Evolutionary conservation across 2,888 invertebrate species (phyloP).

Genomic region (Trilocha varians): DNA sequence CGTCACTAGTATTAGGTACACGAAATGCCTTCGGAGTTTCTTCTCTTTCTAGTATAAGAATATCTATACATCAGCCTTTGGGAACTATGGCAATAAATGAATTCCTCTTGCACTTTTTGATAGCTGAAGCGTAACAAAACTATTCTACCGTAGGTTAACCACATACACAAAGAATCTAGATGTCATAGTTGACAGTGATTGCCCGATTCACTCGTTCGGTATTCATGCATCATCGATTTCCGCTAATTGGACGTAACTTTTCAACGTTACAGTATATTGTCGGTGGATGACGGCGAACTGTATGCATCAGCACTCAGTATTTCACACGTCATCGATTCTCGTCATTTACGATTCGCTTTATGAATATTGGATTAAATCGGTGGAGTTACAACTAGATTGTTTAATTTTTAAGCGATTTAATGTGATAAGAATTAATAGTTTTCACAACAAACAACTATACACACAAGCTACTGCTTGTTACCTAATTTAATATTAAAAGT

Average conservation of each 20-base stretch:
- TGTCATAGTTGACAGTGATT: conserved; percentile 32
- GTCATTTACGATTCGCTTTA: conserved; percentile 26
- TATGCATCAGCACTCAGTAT: conserved; percentile 19
- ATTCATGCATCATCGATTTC: conserved; percentile 52
- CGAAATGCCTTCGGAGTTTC: too few species aligned
- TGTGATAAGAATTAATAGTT: background rate
- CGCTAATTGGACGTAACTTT: conserved; percentile 64
- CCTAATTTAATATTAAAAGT: too few species aligned
- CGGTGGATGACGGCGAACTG: conserved; percentile 20
- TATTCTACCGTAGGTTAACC: background rate
- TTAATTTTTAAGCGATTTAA: background rate
- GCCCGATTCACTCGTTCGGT: conserved; percentile 47
- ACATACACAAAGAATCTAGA: background rate
- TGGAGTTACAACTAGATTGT: conserved; percentile 2
- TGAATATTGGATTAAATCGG: conserved; percentile 35
- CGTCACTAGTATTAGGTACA: too few species aligned
- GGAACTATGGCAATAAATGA: too few species aligned
- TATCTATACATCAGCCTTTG: too few species aligned
- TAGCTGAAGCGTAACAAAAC: too few species aligned
- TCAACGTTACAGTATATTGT: conserved; percentile 35
- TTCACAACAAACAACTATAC: background rate
- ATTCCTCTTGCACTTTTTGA: too few species aligned
- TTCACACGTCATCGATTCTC: conserved; percentile 29
- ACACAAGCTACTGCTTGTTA: too few species aligned
- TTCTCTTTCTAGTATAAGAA: too few species aligned